phyloP scores from a whole-genome alignment of 92 coral and sea anemone species.

The Umimayanthus chanpuru region DNA sequence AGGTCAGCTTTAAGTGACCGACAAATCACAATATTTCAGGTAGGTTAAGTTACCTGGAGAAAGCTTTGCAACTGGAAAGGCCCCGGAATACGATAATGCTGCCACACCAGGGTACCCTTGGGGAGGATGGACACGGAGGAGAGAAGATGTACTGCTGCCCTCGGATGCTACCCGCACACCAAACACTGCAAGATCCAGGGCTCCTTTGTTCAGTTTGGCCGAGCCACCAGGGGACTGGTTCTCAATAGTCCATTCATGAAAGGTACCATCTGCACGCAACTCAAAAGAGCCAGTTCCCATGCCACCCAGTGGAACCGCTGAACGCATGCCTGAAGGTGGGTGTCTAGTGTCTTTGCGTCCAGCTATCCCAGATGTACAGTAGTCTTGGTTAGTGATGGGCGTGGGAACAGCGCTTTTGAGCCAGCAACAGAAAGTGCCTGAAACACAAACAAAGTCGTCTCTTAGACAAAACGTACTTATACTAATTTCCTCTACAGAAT shows the following conservation, averaged over 20 bases:
- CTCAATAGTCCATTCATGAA: constrained; percentile 92
- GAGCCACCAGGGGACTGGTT: constrained; percentile 97
- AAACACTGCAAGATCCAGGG: constrained; percentile 77
- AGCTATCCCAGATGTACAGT: constrained; percentile 86
- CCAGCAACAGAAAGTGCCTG: constrained; percentile 88
- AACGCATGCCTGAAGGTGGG: constrained; percentile 92
- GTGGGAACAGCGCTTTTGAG: constrained; percentile 86
- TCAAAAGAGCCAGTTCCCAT: constrained; percentile 89
- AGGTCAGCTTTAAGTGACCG: background rate
- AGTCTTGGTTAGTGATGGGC: constrained; percentile 59
- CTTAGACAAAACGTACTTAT: background rate
- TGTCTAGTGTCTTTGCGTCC: constrained; percentile 73
- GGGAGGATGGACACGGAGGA: constrained; percentile 83
- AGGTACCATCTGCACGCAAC: constrained; percentile 87
- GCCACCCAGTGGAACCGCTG: constrained; percentile 90
- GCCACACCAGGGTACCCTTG: constrained; percentile 88
- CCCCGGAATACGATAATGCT: constrained; percentile 79
- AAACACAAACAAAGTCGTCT: constrained; percentile 1
- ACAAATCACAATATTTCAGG: background rate
- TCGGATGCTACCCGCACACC: constrained; percentile 72
- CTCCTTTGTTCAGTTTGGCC: constrained; percentile 88
- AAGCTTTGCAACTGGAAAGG: constrained; percentile 79
- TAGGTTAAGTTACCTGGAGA: constrained; percentile 60
- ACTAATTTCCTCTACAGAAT: too few species aligned
- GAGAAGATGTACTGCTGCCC: constrained; percentile 60